Evolutionary conservation across 2,888 invertebrate species (phyloP), one percentile per base, ranked within the genome.

Genomic region (Drosophila sordidula): DNA sequence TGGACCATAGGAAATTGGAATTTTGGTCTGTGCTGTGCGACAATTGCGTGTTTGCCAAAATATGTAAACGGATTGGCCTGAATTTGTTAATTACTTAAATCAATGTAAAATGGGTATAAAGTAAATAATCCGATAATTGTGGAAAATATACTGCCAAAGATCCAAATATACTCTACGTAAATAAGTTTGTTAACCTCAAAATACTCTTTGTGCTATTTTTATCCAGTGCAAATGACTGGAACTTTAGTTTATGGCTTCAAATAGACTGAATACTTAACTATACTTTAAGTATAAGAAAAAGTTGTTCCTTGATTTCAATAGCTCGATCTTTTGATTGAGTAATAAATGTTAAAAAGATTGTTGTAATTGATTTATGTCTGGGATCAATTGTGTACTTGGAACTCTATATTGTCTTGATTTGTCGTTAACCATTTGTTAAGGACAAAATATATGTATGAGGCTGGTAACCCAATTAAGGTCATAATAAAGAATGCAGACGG

Each of bases 401-500:
- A 32, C 11, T 34, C 44, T 11, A 12, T 14, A 32, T 29, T 25
- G 11, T n/a, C 1, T 14, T n/a, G n/a, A 54, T 18, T n/a, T 42
- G 39, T 39, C n/a, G 25, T 8, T 6, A 34, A 14, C 4, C 4
- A 38, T 38, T 5, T n/a, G 29, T 41, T 25, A 47, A 51, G 51
- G 66, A 64, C 12, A 34, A 34, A 12, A 34, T 34, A 32, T 9
- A 12, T 34, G 12, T 12, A 12, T 12, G 11, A n/a, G 18, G 32
- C 16, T 38, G 63, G 58, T 16, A 46, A 22, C 12, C 32, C 58
- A 76, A 75, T 75, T 76, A 49, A 56, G 77, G 58, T 52, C 62
- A 42, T 26, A 38, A 38, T 50, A 39, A 36, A 38, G 12, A 52
- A 42, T 12, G 38, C 12, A 34, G 12, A 4, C 34, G 34, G 67